Conservation (phyloP, 2,888 invertebrate species). For the Macrophya alboannulata region DNA sequence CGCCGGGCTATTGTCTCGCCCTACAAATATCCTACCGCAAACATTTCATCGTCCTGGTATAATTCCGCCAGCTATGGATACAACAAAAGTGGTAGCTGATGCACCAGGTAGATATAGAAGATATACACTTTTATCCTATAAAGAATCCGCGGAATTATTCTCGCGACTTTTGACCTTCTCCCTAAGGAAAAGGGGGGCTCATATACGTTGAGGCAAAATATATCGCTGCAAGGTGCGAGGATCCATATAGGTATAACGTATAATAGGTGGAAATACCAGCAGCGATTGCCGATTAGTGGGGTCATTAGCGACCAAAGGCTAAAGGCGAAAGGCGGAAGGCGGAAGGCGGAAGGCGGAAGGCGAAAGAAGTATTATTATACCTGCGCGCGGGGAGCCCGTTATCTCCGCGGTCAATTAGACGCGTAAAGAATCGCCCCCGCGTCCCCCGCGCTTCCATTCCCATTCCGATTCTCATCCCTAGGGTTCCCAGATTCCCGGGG, state of each 20-base stretch:
- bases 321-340: conserved; percentile 57
- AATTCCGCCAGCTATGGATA: background rate
- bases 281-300: conserved; percentile 74
- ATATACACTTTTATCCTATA: background rate
- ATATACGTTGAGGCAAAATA: background rate
- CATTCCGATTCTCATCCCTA: conserved; percentile 40
- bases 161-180: background rate
- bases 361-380: conserved; percentile 72
- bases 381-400: conserved; percentile 72
- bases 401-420: conserved; percentile 79
- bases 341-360: conserved; percentile 62
- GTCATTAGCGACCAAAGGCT: conserved; percentile 70
- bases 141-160: background rate
- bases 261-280: conserved; percentile 71
- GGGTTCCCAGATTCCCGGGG: conserved; percentile 11
- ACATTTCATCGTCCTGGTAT: background rate
- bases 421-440: conserved; percentile 76
- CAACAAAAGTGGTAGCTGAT: background rate
- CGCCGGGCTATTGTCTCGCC: conserved; percentile 17
- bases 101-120: background rate
- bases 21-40: conserved; percentile 6
- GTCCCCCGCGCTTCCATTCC: conserved; percentile 27
- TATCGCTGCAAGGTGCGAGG: background rate
- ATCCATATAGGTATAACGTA: background rate
- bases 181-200: background rate